Conservation (phyloP, 2,888 invertebrate genomes). For the Cheilosia variabilis region DNA sequence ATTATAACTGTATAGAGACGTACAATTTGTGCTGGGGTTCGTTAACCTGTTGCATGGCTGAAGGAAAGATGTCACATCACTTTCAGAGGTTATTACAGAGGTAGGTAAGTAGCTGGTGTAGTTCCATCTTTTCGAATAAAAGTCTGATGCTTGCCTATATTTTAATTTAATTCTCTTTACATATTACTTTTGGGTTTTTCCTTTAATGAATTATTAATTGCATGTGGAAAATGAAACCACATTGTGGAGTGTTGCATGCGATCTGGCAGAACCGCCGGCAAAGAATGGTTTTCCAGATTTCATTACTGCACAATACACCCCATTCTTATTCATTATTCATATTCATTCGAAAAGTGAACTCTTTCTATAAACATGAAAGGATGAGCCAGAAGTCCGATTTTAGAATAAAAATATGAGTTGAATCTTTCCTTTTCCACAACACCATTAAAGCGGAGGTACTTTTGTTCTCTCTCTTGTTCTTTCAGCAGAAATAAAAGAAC, state of each 20-base stretch:
- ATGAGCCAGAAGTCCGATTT: slow-evolving; percentile 26
- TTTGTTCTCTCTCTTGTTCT: not conserved
- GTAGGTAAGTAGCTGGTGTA: not conserved
- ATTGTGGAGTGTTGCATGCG: not conserved
- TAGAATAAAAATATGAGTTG: not conserved
- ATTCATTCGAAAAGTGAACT: slow-evolving; percentile 20
- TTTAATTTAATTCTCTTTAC: slow-evolving; percentile 63
- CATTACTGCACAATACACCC: not conserved
- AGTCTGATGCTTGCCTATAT: slow-evolving; percentile 26
- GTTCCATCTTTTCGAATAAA: slow-evolving; percentile 27
- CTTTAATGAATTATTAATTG: slow-evolving; percentile 64
- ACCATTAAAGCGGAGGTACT: not conserved
- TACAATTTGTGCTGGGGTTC: slow-evolving; percentile 35
- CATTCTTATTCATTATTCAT: slow-evolving; percentile 54
- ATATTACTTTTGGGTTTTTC: slow-evolving; percentile 15
- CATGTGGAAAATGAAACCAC: slow-evolving; percentile 16
- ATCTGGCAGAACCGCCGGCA: not conserved
- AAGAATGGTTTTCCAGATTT: not conserved
- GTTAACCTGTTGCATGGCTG: slow-evolving; percentile 53
- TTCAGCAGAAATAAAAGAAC: not conserved
- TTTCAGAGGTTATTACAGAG: too few species aligned
- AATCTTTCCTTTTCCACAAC: not conserved
- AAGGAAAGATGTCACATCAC: slow-evolving; percentile 48
- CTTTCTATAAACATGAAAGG: slow-evolving; percentile 10
- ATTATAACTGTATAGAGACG: slow-evolving; percentile 64